phyloP scores from a whole-genome alignment of 2,113 vertebrate genomes.

The Brienomyrus longianalis region DNA sequence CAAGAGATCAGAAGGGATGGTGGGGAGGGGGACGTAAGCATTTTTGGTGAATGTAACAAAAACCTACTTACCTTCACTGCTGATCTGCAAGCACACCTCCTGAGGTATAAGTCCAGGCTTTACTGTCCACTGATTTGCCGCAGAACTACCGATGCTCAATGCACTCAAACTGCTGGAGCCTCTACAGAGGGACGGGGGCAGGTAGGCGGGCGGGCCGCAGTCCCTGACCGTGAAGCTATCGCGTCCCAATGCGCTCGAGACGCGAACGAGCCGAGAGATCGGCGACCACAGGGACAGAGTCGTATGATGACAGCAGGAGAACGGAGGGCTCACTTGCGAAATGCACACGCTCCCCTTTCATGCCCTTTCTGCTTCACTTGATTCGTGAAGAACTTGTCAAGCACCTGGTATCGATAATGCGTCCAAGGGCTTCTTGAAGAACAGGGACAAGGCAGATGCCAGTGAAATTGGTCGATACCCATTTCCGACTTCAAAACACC shows the following conservation, averaged over 20 bases:
- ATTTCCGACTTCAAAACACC: background rate
- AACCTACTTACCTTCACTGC: constrained; percentile 88
- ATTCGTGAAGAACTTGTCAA: background rate
- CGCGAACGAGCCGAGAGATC: constrained; percentile 34
- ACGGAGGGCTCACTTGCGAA: background rate
- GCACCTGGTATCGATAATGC: background rate
- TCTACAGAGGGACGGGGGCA: constrained; percentile 77
- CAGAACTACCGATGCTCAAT: constrained; percentile 99
- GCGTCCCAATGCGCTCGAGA: constrained; percentile 37
- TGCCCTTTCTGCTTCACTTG: background rate
- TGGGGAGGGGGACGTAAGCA: constrained; percentile 30
- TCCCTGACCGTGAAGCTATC: constrained; percentile 53
- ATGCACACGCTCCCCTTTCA: background rate
- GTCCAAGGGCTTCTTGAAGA: background rate
- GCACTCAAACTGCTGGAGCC: constrained; percentile 93
- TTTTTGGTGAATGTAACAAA: constrained; percentile 54
- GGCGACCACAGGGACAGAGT: constrained; percentile 41
- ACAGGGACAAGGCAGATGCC: background rate
- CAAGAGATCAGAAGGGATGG: constrained; percentile 30
- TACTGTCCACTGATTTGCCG: constrained; percentile 98
- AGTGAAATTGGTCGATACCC: background rate
- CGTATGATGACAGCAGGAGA: constrained; percentile 25
- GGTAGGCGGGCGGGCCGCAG: constrained; percentile 63
- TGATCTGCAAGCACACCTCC: constrained; percentile 94
- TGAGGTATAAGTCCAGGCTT: constrained; percentile 98